A percentile compares a stretch with the other conserved stretches of the same genome.
phyloP scores from a whole-genome alignment of 2,113 vertebrate genomes.

The Tinamus guttatus region DNA sequence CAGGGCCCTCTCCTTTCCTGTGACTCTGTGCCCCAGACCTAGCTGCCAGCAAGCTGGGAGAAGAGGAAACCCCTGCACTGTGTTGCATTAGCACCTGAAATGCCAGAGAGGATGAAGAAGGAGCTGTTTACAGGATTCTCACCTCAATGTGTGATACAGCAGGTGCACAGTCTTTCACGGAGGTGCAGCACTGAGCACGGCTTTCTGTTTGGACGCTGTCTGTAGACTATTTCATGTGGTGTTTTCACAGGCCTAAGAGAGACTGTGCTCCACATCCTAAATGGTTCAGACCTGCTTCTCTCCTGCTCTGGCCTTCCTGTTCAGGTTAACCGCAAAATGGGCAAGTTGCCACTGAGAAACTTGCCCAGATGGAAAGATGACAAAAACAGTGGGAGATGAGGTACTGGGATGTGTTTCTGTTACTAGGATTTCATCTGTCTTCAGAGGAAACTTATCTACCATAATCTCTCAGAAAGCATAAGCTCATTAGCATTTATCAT shows the following conservation, averaged over 20 bases:
- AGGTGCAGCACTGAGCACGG: background rate
- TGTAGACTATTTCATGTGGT: rapidly evolving
- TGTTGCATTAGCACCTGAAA: background rate
- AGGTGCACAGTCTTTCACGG: background rate
- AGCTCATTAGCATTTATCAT: background rate
- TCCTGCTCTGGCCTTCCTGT: background rate
- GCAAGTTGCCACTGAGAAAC: background rate
- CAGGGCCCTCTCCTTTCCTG: background rate
- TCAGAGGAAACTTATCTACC: background rate
- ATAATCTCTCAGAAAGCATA: background rate
- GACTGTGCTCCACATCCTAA: no score
- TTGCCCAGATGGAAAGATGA: background rate
- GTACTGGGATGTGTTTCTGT: background rate
- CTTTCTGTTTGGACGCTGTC: background rate
- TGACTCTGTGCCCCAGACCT: background rate
- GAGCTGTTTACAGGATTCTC: background rate
- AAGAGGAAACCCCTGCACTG: background rate
- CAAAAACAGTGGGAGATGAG: background rate
- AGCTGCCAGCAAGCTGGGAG: background rate
- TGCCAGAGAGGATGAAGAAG: background rate
- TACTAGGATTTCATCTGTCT: background rate
- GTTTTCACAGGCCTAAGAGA: background rate
- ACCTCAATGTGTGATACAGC: background rate
- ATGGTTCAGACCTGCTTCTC: background rate
- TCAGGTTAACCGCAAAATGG: background rate